Evolutionary conservation across 2,113 vertebrate species (phyloP).

Genomic region (Psilopsiagon aurifrons): DNA sequence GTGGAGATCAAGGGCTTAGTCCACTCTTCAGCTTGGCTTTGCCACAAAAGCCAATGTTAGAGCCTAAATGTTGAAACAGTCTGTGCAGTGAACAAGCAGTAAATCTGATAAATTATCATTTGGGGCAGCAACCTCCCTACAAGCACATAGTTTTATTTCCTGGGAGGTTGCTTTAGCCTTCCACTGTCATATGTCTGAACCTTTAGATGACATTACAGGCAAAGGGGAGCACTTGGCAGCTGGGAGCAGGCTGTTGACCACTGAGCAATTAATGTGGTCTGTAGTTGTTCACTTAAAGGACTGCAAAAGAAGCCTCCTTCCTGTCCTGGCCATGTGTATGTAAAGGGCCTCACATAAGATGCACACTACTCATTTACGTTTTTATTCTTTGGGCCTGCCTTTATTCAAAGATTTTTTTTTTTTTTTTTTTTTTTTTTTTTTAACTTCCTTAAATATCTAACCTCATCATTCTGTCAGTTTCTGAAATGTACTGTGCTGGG

Average conservation of each 20-base stretch:
- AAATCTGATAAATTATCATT: not conserved
- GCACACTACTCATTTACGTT: not conserved
- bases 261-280: not conserved
- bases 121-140: not conserved
- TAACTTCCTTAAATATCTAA: not conserved
- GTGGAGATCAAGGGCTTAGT: not conserved
- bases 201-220: not conserved
- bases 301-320: not conserved
- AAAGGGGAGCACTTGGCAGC: not conserved
- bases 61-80: not conserved
- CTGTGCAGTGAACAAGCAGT: not conserved
- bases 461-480: not conserved
- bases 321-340: accelerated
- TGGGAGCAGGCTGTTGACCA: not conserved
- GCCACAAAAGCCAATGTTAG: not conserved
- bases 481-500: not conserved
- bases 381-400: not conserved
- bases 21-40: not conserved
- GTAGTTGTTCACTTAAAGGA: not conserved
- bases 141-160: not conserved
- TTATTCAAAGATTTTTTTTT: not conserved
- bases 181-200: not conserved
- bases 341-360: not conserved
- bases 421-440: not conserved
- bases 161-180: not conserved